A percentile compares a stretch with the other conserved stretches of the same genome.
Evolutionary conservation across 2,113 vertebrate species (phyloP).

Genomic region (Cathartes aura): DNA sequence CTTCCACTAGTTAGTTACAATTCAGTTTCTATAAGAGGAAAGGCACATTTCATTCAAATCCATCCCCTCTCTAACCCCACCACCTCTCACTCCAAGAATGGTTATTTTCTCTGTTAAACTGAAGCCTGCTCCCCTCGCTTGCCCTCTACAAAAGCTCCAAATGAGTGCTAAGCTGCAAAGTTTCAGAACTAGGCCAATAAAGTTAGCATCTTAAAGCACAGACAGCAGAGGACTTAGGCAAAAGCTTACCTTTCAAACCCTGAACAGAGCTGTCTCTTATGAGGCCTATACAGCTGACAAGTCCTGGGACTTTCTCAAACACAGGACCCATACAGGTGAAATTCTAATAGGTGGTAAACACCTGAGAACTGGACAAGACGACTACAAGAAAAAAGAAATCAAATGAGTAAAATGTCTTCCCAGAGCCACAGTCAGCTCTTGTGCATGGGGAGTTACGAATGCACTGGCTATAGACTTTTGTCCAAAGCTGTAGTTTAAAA

Average conservation of each 20-base stretch:
- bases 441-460: constrained; percentile 94
- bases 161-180: constrained; percentile 64
- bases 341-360: constrained; percentile 73
- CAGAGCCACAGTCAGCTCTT: constrained; percentile 88
- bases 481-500: constrained; percentile 95
- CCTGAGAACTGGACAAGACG: constrained; percentile 76
- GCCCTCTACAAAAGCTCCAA: constrained; percentile 48
- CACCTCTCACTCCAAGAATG: constrained; percentile 21
- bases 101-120: constrained; percentile 28
- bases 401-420: constrained; percentile 84
- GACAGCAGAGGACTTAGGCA: constrained; percentile 74
- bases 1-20: constrained; percentile 46
- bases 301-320: constrained; percentile 77
- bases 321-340: constrained; percentile 73
- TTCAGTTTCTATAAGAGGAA: constrained; percentile 53
- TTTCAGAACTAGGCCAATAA: constrained; percentile 78
- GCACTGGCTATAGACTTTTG: constrained; percentile 98
- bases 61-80: neutral
- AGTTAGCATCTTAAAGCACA: constrained; percentile 60
- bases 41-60: constrained; percentile 51
- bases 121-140: constrained; percentile 59
- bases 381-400: constrained; percentile 77
- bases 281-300: constrained; percentile 79
- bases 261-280: constrained; percentile 74
- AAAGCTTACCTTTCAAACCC: constrained; percentile 82